Base-by-base conservation (phyloP, 2,113 vertebrate genomes). In the Gila orcuttii region DNA sequence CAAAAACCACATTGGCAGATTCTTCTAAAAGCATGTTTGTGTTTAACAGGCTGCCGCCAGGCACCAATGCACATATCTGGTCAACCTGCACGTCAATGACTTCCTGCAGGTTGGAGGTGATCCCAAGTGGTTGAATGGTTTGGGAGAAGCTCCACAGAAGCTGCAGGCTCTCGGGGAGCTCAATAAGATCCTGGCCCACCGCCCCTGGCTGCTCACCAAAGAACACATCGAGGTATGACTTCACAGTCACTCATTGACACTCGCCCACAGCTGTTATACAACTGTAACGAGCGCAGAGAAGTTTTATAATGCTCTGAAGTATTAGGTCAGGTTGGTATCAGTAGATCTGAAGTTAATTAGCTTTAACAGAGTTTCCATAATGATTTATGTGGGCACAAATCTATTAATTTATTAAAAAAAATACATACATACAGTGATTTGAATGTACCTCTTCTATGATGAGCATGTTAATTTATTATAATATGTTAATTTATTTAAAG, bases 161-260 rank as follows among this genome's bases (percentile, higher is more conserved):
- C 94, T 99, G 88, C 97, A 97, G 82, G 96, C 97, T 87, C 94
- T 99, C 77, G 96, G 97, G 84, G 98, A 99, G 91, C 92, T 99
- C 89, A 99, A 99, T 93, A 99, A 98, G 93, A 96, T 99, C 89
- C 91, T 99, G 93, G 98, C 98, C 74, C 98, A 99, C 84, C 93
- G 98, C 82, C 98, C 98, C 1, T 99, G 98, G 98, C 96, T 99
- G 28, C 96, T 99, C 92, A 99, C 98, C 91, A 98, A 98, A 95
- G 96, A 96, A 86, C 98, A 99, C 91, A 99, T 99, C 0, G 96
- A 99, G 96, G 98, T 99, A 95, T 90, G 91, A 42, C 55, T 64
- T 47, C 17, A n/a, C 55, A 33, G 74, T 69, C 75, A 36, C 55
- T 13, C 15, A 0, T n/a, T 3, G 33, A 28, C 36, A 31, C 25